phyloP scores from a whole-genome alignment of 2,888 invertebrate species.

The Lepidochrysops patricia region DNA sequence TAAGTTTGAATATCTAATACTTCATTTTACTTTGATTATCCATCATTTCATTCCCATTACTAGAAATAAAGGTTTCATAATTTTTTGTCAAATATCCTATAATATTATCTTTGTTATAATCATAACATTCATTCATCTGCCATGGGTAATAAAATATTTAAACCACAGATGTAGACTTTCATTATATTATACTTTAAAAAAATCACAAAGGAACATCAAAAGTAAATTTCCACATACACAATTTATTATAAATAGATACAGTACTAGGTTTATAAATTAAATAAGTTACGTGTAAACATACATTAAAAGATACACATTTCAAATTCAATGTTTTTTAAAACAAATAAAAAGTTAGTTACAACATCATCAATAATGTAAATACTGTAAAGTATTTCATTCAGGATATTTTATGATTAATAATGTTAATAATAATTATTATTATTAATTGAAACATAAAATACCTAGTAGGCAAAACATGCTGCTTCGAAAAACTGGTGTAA shows the following conservation, averaged over 20 bases:
- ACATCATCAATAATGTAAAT: not conserved
- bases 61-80: not conserved
- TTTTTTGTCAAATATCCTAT: not conserved
- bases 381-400: not conserved
- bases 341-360: constrained; percentile 6
- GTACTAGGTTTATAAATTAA: constrained; percentile 25
- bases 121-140: constrained; percentile 13
- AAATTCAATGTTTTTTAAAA: not conserved
- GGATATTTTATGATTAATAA: not conserved
- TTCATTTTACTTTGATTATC: not conserved
- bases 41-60: not conserved
- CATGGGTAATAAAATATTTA: constrained; percentile 15
- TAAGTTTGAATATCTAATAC: not conserved
- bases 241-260: constrained; percentile 15
- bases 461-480: constrained; percentile 1
- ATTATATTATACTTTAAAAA: constrained; percentile 11
- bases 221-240: constrained; percentile 15
- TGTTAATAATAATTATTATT: not conserved
- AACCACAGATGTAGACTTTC: constrained; percentile 15
- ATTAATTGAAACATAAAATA: not conserved
- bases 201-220: constrained; percentile 7
- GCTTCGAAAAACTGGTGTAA: not conserved
- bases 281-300: constrained; percentile 37
- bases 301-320: constrained; percentile 25
- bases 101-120: not conserved